Conservation (phyloP, 2,888 invertebrate genomes). For the Plebejus anna region DNA sequence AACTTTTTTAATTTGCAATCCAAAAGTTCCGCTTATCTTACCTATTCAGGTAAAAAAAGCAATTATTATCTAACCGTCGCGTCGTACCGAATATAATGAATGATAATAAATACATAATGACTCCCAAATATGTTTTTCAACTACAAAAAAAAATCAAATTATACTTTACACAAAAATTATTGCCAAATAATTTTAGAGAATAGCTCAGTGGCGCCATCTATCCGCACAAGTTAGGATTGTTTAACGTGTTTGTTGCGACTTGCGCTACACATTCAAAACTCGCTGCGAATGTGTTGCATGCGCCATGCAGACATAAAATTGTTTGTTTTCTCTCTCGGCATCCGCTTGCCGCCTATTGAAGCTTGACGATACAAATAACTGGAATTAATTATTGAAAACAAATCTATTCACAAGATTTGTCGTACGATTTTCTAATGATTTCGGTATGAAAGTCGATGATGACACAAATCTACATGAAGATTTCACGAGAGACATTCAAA, state of each 20-base stretch:
- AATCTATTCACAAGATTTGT: conserved; percentile 21
- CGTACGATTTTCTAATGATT: not conserved
- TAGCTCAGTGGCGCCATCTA: not conserved
- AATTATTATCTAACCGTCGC: not conserved
- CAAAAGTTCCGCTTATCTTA: not conserved
- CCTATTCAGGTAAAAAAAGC: not conserved
- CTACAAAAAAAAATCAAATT: not conserved
- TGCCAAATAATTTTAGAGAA: not conserved
- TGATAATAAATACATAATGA: not conserved
- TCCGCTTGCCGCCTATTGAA: conserved; percentile 43
- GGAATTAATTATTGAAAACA: conserved; percentile 32
- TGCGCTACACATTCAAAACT: conserved; percentile 31
- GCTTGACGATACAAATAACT: conserved; percentile 38
- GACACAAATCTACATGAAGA: not conserved
- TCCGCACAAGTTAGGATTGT: not conserved
- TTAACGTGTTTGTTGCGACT: conserved; percentile 32
- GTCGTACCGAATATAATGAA: conserved; percentile 8
- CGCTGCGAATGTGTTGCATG: conserved; percentile 31
- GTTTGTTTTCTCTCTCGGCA: conserved; percentile 57
- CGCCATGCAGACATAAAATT: conserved; percentile 36
- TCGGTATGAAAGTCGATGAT: not conserved
- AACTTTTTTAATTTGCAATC: not conserved
- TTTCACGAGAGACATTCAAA: conserved; percentile 8
- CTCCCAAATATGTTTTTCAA: not conserved
- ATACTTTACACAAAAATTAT: not conserved